A percentile compares a stretch with the other conserved stretches of the same genome.
phyloP scores from a whole-genome alignment of 2,797 vertebrate species.

The Sparus aurata region DNA sequence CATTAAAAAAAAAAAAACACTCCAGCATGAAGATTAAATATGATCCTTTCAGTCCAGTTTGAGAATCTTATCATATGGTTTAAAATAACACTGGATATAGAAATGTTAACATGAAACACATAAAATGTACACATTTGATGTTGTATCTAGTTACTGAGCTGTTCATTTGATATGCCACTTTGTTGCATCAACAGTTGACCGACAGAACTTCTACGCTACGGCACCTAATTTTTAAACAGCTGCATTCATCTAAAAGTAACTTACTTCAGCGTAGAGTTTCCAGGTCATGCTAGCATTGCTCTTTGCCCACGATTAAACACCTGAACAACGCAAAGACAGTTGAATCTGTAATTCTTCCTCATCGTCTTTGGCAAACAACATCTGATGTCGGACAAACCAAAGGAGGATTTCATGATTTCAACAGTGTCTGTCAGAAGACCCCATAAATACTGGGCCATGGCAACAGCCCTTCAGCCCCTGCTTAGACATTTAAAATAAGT shows the following conservation, averaged over 20 bases:
- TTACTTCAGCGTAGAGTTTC: background rate
- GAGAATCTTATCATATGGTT: no score
- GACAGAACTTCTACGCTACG: background rate
- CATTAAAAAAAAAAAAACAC: background rate
- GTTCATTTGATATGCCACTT: background rate
- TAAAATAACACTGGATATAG: no score
- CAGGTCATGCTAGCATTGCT: background rate
- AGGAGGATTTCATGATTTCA: background rate
- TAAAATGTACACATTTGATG: no score
- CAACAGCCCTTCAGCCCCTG: background rate
- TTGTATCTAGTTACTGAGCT: no score
- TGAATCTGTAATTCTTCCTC: background rate
- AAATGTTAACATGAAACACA: no score
- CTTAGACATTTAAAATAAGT: background rate
- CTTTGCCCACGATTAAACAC: background rate
- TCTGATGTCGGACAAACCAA: background rate
- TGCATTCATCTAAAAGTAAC: background rate
- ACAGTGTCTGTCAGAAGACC: background rate
- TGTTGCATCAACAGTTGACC: background rate
- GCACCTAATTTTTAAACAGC: background rate
- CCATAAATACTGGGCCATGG: background rate
- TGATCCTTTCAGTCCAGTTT: conserved; percentile 5
- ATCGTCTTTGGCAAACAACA: background rate
- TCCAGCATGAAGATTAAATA: conserved; percentile 16
- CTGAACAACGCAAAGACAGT: background rate